These are phyloP conservation scores for Amazona guildingii DNA, from an alignment of 2,113 vertebrate genomes.

Conservation along the genomic window DNA sequence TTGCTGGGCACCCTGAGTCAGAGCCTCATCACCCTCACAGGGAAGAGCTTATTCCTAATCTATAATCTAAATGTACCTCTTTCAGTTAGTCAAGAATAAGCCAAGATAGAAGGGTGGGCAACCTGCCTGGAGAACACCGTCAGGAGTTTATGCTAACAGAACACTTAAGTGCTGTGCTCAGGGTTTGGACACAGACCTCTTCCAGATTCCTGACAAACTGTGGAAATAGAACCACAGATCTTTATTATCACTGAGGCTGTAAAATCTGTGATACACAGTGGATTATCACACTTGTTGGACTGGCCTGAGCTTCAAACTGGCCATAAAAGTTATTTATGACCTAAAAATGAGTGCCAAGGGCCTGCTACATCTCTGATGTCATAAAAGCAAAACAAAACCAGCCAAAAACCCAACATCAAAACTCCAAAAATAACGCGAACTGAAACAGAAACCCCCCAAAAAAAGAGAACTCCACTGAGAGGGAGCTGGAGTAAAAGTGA, in stretches of 20 bases:
- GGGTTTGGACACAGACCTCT: neutral
- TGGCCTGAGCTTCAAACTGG: neutral
- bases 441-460: neutral
- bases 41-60: neutral
- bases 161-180: neutral
- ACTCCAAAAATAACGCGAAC: accelerated
- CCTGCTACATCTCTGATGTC: neutral
- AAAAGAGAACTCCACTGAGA: neutral
- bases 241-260: neutral
- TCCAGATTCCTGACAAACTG: neutral
- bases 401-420: neutral
- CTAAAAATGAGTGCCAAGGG: neutral
- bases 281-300: neutral
- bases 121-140: neutral
- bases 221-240: neutral
- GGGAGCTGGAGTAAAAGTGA: neutral
- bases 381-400: neutral
- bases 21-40: neutral
- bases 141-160: neutral
- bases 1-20: neutral
- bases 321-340: neutral
- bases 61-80: neutral
- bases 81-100: neutral
- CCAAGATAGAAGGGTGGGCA: too few relatives aligned
- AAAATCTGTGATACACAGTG: neutral